phyloP scores from a whole-genome alignment of 2,888 invertebrate species.

The Operophtera brumata region DNA sequence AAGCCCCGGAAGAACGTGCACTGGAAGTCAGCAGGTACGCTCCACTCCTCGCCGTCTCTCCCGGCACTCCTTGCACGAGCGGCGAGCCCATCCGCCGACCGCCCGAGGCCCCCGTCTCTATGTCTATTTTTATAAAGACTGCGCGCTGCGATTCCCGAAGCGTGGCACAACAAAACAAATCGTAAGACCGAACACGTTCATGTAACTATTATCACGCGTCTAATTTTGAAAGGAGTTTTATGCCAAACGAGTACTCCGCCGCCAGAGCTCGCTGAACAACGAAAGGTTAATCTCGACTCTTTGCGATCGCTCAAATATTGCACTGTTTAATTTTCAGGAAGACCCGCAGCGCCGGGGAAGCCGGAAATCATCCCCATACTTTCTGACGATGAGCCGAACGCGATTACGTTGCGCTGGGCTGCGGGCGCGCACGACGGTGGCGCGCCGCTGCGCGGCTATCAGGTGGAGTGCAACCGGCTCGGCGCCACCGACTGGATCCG shows the following conservation, averaged over 20 bases:
- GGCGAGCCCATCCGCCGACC: not conserved
- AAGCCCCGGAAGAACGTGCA: conserved; percentile 88
- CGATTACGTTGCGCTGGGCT: conserved; percentile 90
- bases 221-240: conserved; percentile 71
- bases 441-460: conserved; percentile 90
- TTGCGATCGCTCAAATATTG: conserved; percentile 29
- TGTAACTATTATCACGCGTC: conserved; percentile 73
- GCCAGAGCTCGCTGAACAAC: conserved; percentile 35
- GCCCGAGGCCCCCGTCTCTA: conserved; percentile 50
- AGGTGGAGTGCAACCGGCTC: conserved; percentile 85
- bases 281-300: conserved; percentile 40
- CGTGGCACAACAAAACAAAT: conserved; percentile 80
- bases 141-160: conserved; percentile 68
- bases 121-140: conserved; percentile 73
- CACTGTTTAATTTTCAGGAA: conserved; percentile 78
- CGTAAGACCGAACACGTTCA: conserved; percentile 71
- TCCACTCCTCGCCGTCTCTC: conserved; percentile 16
- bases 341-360: conserved; percentile 90
- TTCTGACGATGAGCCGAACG: conserved; percentile 88
- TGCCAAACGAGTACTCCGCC: conserved; percentile 58
- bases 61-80: conserved; percentile 9
- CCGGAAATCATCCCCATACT: conserved; percentile 88
- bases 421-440: conserved; percentile 92
- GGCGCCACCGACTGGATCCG: conserved; percentile 92
- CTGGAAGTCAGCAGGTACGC: conserved; percentile 91